Evolutionary conservation across 1,140 invertebrate species (phyloP).

Genomic region (Drosophila arizonae): DNA sequence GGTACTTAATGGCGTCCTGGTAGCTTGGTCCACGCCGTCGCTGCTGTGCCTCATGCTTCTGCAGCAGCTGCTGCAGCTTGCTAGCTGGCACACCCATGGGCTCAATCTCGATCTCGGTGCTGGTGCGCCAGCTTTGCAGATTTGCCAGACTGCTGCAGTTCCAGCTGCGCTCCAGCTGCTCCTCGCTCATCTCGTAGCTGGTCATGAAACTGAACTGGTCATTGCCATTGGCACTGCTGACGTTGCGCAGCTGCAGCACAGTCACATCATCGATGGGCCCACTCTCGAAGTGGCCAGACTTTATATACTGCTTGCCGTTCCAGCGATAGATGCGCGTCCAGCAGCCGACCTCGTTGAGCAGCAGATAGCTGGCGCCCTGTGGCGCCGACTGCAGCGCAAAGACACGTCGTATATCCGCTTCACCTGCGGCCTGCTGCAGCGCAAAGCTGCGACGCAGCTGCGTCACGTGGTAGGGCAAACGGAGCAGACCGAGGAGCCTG

Average conservation of each 20-base stretch:
- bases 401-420: constrained; percentile 51
- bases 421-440: constrained; percentile 19
- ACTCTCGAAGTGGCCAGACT: constrained; percentile 43
- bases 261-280: constrained; percentile 63
- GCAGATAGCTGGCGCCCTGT: constrained; percentile 34
- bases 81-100: constrained; percentile 21
- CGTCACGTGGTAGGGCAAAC: constrained; percentile 54
- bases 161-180: constrained; percentile 40
- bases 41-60: constrained; percentile 25
- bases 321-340: constrained; percentile 59
- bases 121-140: constrained; percentile 51
- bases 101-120: constrained; percentile 9
- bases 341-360: constrained; percentile 65
- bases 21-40: constrained; percentile 32
- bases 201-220: constrained; percentile 64
- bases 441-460: constrained; percentile 42
- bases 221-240: not conserved
- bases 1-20: constrained; percentile 54
- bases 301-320: constrained; percentile 46
- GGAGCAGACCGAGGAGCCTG: constrained; percentile 30
- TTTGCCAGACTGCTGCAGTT: constrained; percentile 46
- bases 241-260: constrained; percentile 41
- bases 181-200: constrained; percentile 54
- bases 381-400: constrained; percentile 35
- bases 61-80: constrained; percentile 36